Conservation (phyloP, 2,888 invertebrate genomes). For the Barypeithes pellucidus region DNA sequence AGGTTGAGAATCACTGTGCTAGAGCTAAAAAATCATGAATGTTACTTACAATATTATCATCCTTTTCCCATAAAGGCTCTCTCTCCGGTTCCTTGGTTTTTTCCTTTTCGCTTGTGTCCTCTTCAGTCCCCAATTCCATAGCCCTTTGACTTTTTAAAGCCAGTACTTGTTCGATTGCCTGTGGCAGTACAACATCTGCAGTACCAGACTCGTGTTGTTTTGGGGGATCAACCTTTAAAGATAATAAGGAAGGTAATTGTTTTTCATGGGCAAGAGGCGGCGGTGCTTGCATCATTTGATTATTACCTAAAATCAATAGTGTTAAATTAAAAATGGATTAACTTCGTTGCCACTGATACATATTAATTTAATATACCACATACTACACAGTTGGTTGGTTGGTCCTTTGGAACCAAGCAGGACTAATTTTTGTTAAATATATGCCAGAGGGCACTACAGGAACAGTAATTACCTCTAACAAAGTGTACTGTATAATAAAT, state of each 20-base stretch:
- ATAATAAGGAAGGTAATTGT: constrained; percentile 75
- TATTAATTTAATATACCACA: neutral
- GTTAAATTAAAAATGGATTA: too few species aligned
- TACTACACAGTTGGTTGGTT: too few species aligned
- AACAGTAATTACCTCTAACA: neutral
- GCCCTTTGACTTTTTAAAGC: constrained; percentile 91
- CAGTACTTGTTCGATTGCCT: constrained; percentile 82
- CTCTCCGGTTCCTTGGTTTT: constrained; percentile 22
- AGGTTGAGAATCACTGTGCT: too few species aligned
- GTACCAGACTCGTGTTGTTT: constrained; percentile 75
- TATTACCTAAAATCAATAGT: constrained; percentile 36
- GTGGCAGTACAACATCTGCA: constrained; percentile 80
- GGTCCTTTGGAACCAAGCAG: too few species aligned
- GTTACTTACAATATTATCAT: constrained; percentile 61
- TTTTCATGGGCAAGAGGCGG: constrained; percentile 60
- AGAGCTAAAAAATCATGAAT: too few species aligned
- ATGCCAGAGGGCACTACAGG: neutral
- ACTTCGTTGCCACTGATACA: too few species aligned
- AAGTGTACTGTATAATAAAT: too few species aligned
- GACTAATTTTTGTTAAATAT: neutral
- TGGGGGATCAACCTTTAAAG: constrained; percentile 79
- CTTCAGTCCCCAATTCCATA: constrained; percentile 79
- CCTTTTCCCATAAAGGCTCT: constrained; percentile 63
- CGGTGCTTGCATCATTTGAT: constrained; percentile 52
- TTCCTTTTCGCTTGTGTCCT: constrained; percentile 41